Base-by-base conservation (phyloP, 2,113 vertebrate genomes). In the Triplophysa dalaica region DNA sequence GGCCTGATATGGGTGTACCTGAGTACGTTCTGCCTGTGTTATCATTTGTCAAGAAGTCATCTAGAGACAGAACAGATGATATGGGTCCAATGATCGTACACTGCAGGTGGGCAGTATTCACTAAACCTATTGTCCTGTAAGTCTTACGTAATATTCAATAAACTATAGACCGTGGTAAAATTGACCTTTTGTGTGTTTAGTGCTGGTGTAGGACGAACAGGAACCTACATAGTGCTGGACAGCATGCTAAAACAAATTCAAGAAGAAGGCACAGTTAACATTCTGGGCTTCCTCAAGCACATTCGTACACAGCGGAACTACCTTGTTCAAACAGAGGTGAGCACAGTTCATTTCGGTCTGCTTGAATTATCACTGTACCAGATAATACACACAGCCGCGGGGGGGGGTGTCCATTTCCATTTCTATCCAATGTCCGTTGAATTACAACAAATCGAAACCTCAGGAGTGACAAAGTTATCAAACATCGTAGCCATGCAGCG, bases 1-100 rank as follows among this genome's bases (percentile, higher is more conserved):
- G 98, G 98, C 97, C 98, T 12, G 97, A 98, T 88, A 97, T 97
- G 96, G 97, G 98, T 0, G 95, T 97, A 64, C 96, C 97, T 0
- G 95, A 97, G 2, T 95, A 95, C 4, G 88, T 94, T 0, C 91
- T 98, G 75, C 97, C 98, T 0, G 94, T 99, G 45, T 93, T 99
- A 78, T 93, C 92, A 76, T 99, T 99, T 1, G 90, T 99, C 88
- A 93, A 91, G 80, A 98, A 95, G 85, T 96, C 96, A 0, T 94
- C 96, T 0, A 90, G 87, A 0, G 94, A 93, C 54, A 92, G 93
- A 86, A 85, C 88, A 4, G 90, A 93, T 0, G 87, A 90, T 1
- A 90, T 89, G 2, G 97, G 97, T n/a, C 96, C 97, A 0, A 83
- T 96, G 3, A 92, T 95, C 12, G 95, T 99, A 58, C 97, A 99